These are phyloP conservation scores for Gibbula magus DNA, from an alignment of 2,888 invertebrate species.

Conservation along the genomic window DNA sequence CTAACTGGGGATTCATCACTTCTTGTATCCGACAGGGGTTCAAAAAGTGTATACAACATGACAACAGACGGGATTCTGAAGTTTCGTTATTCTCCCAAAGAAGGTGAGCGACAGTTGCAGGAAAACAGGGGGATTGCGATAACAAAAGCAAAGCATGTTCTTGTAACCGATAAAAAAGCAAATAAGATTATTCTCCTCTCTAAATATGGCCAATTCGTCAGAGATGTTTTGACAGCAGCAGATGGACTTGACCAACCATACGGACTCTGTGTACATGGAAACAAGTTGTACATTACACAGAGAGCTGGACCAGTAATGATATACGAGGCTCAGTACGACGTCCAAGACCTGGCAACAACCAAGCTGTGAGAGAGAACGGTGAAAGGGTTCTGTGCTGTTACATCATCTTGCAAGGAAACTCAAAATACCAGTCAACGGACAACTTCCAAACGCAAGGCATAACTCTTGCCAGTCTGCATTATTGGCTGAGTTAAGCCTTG, in stretches of 20 bases:
- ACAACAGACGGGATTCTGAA: no score
- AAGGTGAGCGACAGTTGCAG: no score
- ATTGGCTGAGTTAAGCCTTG: no score
- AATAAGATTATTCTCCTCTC: neutral
- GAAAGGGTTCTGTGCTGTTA: neutral
- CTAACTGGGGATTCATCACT: neutral
- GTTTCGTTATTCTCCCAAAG: no score
- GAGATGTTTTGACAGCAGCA: neutral
- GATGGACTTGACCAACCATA: neutral
- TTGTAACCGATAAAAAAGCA: neutral
- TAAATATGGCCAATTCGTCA: neutral
- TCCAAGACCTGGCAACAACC: neutral
- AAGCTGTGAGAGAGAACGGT: neutral
- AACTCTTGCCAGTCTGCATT: no score
- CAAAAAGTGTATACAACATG: no score
- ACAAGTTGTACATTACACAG: neutral
- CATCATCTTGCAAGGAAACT: neutral
- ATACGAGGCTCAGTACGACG: neutral
- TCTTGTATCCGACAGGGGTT: neutral
- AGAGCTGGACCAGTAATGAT: neutral
- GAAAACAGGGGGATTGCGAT: neutral
- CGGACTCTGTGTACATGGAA: neutral
- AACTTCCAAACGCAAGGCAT: no score
- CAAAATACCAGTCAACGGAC: neutral
- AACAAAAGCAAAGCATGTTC: neutral